A percentile compares a stretch with the other conserved stretches of the same genome.
Conservation (phyloP, 2,888 invertebrate species). For the Acleris holmiana region DNA sequence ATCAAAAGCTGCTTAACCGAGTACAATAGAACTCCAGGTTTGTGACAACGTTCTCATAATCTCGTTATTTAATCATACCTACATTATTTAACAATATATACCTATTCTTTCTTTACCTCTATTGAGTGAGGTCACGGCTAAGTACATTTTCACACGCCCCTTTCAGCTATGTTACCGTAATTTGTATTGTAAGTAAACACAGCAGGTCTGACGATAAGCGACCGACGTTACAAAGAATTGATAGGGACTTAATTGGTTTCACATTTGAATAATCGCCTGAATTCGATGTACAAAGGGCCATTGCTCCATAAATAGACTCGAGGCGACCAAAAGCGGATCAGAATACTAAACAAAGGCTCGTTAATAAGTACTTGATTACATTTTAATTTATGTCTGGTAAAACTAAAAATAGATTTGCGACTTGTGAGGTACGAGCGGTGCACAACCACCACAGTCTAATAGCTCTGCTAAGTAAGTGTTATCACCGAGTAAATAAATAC, state of each 20-base stretch:
- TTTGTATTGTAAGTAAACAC: too few species aligned
- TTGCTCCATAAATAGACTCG: slow-evolving; percentile 11
- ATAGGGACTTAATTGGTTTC: slow-evolving; percentile 3
- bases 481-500: not conserved
- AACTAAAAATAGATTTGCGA: slow-evolving; percentile 14
- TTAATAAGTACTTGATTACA: slow-evolving; percentile 20
- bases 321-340: slow-evolving; percentile 15
- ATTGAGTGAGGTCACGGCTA: too few species aligned
- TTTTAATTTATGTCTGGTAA: slow-evolving; percentile 14
- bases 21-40: too few species aligned
- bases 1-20: too few species aligned
- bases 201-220: not conserved
- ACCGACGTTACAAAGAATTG: slow-evolving; percentile 9
- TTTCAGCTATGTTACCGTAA: too few species aligned
- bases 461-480: not conserved
- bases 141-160: too few species aligned
- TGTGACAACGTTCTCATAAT: too few species aligned
- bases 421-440: slow-evolving; percentile 8
- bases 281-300: slow-evolving; percentile 15
- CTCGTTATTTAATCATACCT: too few species aligned
- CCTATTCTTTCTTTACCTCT: too few species aligned
- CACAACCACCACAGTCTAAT: not conserved
- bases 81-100: too few species aligned
- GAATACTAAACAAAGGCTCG: slow-evolving; percentile 21
- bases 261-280: slow-evolving; percentile 8